Percentiles rank a stretch among this genome's conserved stretches.
phyloP scores from a whole-genome alignment of 2,113 vertebrate genomes.

The Syngnathus scovelli region DNA sequence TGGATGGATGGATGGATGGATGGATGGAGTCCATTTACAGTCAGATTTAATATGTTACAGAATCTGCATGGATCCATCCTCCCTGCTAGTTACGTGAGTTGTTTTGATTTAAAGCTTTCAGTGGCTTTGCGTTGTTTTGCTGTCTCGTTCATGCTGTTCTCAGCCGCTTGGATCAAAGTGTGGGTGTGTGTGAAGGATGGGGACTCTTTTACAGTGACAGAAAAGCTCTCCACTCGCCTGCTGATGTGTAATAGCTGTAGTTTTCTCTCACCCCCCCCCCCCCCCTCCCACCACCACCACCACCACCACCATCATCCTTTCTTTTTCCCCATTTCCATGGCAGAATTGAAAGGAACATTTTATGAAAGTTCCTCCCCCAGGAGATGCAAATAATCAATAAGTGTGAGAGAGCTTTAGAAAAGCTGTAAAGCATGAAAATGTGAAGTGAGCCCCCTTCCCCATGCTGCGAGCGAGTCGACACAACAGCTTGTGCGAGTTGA shows the following conservation, averaged over 20 bases:
- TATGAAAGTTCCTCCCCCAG: constrained; percentile 43
- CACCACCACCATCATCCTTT: constrained; percentile 1
- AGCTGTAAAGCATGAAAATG: constrained; percentile 55
- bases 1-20: too few relatives aligned
- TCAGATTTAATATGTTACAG: neutral
- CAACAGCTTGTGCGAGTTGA: constrained; percentile 5
- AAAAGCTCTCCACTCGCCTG: constrained; percentile 35
- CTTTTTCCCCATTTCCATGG: constrained; percentile 33
- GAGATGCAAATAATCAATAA: constrained; percentile 58
- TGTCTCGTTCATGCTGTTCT: constrained; percentile 24
- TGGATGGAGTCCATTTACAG: too few relatives aligned
- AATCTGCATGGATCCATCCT: neutral
- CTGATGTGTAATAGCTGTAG: constrained; percentile 33
- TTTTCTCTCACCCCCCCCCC: constrained; percentile 2
- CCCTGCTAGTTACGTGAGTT: neutral
- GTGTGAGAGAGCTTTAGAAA: constrained; percentile 45
- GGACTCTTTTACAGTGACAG: constrained; percentile 33
- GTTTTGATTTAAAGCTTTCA: constrained; percentile 14
- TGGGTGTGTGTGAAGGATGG: constrained; percentile 26
- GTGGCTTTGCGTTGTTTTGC: constrained; percentile 13
- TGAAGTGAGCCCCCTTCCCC: constrained; percentile 28
- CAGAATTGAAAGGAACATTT: constrained; percentile 64
- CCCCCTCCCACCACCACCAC: too few relatives aligned
- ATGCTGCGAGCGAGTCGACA: constrained; percentile 9
- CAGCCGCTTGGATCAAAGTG: constrained; percentile 24